Evolutionary conservation across 2,888 invertebrate genomes (phyloP).

Genomic region (Callosobruchus maculatus): DNA sequence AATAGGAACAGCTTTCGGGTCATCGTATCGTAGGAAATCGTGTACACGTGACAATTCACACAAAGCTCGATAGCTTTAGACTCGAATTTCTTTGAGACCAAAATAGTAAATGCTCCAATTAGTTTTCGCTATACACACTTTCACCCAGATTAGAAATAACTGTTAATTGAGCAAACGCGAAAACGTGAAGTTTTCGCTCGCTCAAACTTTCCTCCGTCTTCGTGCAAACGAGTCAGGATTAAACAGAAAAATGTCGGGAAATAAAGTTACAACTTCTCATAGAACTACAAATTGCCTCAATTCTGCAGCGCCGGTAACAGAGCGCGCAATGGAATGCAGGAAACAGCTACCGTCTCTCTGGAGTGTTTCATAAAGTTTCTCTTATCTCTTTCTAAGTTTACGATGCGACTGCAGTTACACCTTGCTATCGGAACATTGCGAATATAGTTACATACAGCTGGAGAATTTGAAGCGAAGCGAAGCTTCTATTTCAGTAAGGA

Average conservation of each 20-base stretch:
- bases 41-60: too few species aligned
- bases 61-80: too few species aligned
- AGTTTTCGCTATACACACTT: too few species aligned
- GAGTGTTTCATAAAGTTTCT: neutral
- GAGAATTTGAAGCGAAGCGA: neutral
- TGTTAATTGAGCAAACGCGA: neutral
- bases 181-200: neutral
- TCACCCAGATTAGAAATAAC: neutral
- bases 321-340: neutral
- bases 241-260: neutral
- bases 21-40: too few species aligned
- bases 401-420: neutral
- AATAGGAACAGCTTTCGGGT: too few species aligned
- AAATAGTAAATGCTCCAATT: too few species aligned
- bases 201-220: neutral
- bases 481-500: too few species aligned
- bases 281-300: neutral
- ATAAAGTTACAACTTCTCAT: neutral
- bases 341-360: neutral
- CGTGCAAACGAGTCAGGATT: neutral
- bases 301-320: neutral
- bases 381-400: neutral
- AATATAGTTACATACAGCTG: neutral
- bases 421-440: neutral
- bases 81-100: too few species aligned